A percentile compares a stretch with the other conserved stretches of the same genome.
Conservation (phyloP, 2,113 vertebrate genomes). For the Trachemys scripta region DNA sequence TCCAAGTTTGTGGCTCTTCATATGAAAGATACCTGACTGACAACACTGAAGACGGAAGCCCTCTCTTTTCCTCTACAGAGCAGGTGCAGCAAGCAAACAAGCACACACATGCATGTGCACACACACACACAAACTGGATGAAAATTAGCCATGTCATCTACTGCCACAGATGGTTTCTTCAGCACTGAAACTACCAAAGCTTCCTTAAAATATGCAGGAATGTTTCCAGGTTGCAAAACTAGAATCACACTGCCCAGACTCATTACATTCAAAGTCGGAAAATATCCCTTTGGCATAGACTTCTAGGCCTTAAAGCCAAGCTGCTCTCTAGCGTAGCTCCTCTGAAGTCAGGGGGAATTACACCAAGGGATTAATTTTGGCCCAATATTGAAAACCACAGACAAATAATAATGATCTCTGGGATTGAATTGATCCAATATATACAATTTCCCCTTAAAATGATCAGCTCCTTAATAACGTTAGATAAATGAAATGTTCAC, state of each 20-base stretch:
- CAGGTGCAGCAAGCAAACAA: background rate
- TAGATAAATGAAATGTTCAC: constrained; percentile 36
- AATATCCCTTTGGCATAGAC: constrained; percentile 33
- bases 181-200: background rate
- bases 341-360: constrained; percentile 40
- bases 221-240: constrained; percentile 31
- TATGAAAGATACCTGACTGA: background rate
- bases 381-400: constrained; percentile 48
- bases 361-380: constrained; percentile 46
- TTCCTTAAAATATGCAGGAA: constrained; percentile 45
- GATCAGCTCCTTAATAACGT: constrained; percentile 54
- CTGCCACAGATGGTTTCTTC: constrained; percentile 27
- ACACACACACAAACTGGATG: background rate
- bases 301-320: constrained; percentile 30
- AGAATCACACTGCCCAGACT: constrained; percentile 45
- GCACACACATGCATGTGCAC: background rate
- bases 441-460: constrained; percentile 38
- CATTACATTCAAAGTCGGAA: constrained; percentile 53
- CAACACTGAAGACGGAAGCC: background rate
- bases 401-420: constrained; percentile 57
- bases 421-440: constrained; percentile 62
- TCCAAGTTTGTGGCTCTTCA: background rate
- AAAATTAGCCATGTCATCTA: background rate
- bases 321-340: constrained; percentile 45
- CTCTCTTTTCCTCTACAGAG: constrained; percentile 55